phyloP scores from a whole-genome alignment of 2,888 invertebrate species.

The Cryptus armator region DNA sequence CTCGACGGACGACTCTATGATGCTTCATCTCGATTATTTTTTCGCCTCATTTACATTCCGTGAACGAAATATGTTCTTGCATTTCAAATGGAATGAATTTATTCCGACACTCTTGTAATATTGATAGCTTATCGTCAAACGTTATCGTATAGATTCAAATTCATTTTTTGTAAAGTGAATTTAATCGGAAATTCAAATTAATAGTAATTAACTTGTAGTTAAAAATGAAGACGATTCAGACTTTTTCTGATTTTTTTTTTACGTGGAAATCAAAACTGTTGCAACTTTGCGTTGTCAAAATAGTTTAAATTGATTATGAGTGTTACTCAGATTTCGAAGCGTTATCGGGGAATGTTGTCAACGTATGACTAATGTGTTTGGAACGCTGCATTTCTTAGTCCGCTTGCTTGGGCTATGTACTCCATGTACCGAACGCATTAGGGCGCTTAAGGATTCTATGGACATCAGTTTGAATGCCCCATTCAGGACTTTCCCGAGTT shows the following conservation, averaged over 20 bases:
- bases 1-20: too few species aligned
- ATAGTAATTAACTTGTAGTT: too few species aligned
- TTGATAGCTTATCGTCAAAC: neutral
- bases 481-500: slow-evolving; percentile 45
- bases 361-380: slow-evolving; percentile 22
- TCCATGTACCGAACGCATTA: slow-evolving; percentile 52
- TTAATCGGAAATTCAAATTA: too few species aligned
- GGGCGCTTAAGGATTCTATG: slow-evolving; percentile 32
- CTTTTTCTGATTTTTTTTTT: neutral
- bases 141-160: too few species aligned
- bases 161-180: too few species aligned
- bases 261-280: neutral
- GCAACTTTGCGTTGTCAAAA: neutral
- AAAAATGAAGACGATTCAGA: too few species aligned
- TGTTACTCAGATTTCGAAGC: neutral
- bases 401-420: neutral
- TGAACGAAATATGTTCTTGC: slow-evolving; percentile 20
- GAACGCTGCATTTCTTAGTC: neutral
- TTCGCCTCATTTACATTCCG: slow-evolving; percentile 27
- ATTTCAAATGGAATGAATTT: slow-evolving; percentile 30
- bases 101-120: neutral
- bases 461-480: slow-evolving; percentile 50
- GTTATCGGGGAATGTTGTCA: slow-evolving; percentile 10
- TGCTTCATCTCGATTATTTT: slow-evolving; percentile 51
- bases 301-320: neutral